A percentile compares a stretch with the other conserved stretches of the same genome.
These are phyloP conservation scores for Leiothrix lutea DNA, from an alignment of 2,113 vertebrate genomes.

Conservation along the genomic window DNA sequence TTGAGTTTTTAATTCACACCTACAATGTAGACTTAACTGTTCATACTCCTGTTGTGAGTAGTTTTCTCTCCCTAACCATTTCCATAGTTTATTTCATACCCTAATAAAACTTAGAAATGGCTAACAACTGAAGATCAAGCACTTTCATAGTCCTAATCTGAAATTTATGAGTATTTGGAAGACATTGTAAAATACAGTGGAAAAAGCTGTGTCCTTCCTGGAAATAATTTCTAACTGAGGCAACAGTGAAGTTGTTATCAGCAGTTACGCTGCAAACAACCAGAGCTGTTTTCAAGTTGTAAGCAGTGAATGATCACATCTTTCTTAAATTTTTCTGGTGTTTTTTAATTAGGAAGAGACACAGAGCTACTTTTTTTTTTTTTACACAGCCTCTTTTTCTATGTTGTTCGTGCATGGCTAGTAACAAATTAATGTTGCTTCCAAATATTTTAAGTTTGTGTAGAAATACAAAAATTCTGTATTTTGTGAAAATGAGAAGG, in stretches of 20 bases:
- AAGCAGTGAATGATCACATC: not conserved
- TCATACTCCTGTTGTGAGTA: not conserved
- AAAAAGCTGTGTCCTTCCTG: not conserved
- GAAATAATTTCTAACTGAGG: not conserved
- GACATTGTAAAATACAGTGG: not conserved
- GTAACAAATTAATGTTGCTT: not conserved
- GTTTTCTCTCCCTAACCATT: not conserved
- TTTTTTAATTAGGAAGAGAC: not conserved
- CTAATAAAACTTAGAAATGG: not conserved
- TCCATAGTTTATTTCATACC: not conserved
- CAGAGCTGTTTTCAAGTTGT: not conserved
- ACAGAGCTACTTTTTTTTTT: not conserved
- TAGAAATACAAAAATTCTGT: not conserved
- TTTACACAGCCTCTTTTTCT: too few relatives aligned
- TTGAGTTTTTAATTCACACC: not conserved
- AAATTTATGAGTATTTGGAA: not conserved
- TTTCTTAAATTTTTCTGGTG: not conserved
- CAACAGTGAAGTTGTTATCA: not conserved
- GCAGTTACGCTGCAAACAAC: not conserved
- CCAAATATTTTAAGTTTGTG: not conserved
- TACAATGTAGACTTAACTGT: not conserved
- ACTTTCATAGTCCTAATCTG: not conserved
- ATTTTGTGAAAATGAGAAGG: not conserved
- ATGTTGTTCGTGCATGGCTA: not conserved
- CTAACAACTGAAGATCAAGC: not conserved